Percentiles rank a stretch among this genome's conserved stretches.
phyloP scores from a whole-genome alignment of 2,888 invertebrate genomes.

The Flexamia atlantica region DNA sequence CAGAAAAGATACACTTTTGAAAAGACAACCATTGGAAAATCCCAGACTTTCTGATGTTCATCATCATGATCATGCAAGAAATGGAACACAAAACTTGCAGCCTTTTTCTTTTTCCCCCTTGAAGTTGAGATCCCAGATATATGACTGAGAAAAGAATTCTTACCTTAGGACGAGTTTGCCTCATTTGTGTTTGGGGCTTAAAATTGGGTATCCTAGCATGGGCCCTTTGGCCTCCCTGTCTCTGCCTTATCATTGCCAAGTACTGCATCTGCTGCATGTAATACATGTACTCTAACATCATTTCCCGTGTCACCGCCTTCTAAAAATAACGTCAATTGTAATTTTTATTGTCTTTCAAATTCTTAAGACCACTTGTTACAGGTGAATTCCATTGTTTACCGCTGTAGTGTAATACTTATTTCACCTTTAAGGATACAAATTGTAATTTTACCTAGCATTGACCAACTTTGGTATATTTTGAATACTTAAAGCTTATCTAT shows the following conservation, averaged over 20 bases:
- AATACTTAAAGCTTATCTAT: no score
- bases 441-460: no score
- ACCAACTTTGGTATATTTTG: no score
- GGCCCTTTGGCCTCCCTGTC: neutral
- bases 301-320: conserved; percentile 18
- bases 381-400: no score
- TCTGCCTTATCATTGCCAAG: neutral
- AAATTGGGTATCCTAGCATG: neutral
- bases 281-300: conserved; percentile 47
- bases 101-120: neutral
- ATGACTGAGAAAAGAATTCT: neutral
- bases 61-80: neutral
- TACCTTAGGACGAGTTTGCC: neutral
- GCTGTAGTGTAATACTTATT: no score
- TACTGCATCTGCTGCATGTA: conserved; percentile 40
- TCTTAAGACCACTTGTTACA: no score
- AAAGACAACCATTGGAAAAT: neutral
- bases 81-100: neutral
- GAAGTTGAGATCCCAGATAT: neutral
- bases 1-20: neutral
- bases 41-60: neutral
- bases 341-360: neutral
- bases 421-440: no score
- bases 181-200: neutral
- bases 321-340: conserved; percentile 18